phyloP scores from a whole-genome alignment of 2,113 vertebrate genomes.

The Agelaius phoeniceus region DNA sequence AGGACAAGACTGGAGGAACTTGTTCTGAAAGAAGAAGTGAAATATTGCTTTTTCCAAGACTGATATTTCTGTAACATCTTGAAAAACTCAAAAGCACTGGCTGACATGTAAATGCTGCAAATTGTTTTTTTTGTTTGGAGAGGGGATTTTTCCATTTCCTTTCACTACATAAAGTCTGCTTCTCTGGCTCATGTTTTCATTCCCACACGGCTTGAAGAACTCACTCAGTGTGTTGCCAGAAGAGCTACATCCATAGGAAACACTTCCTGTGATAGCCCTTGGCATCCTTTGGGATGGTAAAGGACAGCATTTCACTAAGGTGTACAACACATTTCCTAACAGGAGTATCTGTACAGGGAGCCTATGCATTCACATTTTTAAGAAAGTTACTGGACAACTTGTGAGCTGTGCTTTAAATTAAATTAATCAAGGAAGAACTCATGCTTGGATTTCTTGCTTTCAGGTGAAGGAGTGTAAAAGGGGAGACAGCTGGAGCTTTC shows the following conservation, averaged over 20 bases:
- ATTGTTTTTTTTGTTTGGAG: background rate
- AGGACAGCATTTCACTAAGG: background rate
- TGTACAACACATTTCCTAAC: background rate
- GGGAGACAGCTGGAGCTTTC: background rate
- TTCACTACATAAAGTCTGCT: background rate
- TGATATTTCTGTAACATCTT: background rate
- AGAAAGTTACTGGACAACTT: background rate
- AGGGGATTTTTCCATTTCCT: constrained; percentile 10
- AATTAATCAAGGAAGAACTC: background rate
- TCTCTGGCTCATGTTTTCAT: background rate
- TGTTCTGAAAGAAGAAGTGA: background rate
- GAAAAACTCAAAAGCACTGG: background rate
- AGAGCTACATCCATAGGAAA: background rate
- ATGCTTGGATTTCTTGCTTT: background rate
- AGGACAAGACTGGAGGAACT: background rate
- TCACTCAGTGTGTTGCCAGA: background rate
- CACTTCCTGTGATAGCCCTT: background rate
- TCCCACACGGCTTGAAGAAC: background rate
- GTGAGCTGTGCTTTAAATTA: background rate
- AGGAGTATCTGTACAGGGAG: background rate
- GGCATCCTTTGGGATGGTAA: background rate
- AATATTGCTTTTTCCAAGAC: constrained; percentile 18
- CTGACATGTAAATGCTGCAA: background rate
- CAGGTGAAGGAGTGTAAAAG: background rate
- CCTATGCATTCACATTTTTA: background rate